phyloP scores from a whole-genome alignment of 2,797 vertebrate genomes.

The Epinephelus coioides region DNA sequence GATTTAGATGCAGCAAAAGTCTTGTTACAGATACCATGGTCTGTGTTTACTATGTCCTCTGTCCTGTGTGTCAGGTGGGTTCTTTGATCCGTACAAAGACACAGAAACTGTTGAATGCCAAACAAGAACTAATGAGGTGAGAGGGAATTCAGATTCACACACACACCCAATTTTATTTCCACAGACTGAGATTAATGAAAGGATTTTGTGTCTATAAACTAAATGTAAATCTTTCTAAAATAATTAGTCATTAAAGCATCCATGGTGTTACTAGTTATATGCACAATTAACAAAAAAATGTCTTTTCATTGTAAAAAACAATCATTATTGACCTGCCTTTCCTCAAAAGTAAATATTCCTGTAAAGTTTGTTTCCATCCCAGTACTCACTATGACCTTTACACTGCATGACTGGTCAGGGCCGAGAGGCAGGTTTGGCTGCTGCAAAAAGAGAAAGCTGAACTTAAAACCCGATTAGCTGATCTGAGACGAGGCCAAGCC shows the following conservation, averaged over 20 bases:
- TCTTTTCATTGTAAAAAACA: background rate
- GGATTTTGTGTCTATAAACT: background rate
- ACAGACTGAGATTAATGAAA: background rate
- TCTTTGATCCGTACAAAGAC: conserved; percentile 58
- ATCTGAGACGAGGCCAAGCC: conserved; percentile 58
- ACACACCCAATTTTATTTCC: background rate
- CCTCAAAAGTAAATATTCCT: background rate
- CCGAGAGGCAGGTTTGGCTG: conserved; percentile 53
- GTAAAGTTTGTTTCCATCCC: background rate
- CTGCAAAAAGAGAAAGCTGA: conserved; percentile 66
- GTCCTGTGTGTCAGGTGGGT: conserved; percentile 50
- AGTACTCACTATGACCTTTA: background rate
- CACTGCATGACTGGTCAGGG: conserved; percentile 48
- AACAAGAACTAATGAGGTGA: conserved; percentile 76
- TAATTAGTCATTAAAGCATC: background rate
- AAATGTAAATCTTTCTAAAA: background rate
- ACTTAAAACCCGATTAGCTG: conserved; percentile 52
- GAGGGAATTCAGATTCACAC: background rate
- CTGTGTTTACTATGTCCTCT: background rate
- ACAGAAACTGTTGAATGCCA: conserved; percentile 67
- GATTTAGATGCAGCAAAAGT: no score
- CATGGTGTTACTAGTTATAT: background rate
- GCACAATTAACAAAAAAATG: background rate
- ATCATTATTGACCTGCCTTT: background rate
- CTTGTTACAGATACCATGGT: background rate